Base-by-base conservation (phyloP, 2,797 vertebrate genomes). In the Bovichtus diacanthus region DNA sequence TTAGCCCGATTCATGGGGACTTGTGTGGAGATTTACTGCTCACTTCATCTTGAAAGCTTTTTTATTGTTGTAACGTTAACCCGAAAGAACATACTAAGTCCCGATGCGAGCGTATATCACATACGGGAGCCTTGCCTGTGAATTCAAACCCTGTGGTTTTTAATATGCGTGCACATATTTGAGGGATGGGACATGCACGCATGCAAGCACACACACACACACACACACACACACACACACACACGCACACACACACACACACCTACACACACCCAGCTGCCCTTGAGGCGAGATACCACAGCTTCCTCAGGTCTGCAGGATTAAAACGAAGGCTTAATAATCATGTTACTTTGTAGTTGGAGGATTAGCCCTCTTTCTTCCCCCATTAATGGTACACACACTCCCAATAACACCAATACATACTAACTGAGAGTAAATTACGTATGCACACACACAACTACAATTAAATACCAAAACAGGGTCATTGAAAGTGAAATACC, bases 21-120 rank as follows among this genome's bases (percentile, higher is more conserved):
- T 75, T 77, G 71, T 64, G 83, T 41, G 46, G 74, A 92, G 91
- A 95, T 95, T 94, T 95, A 95, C 85, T 83, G 73, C 89, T 76
- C 71, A 79, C 92, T 85, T 89, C 88, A 86, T 91, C 92, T 91
- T 94, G 90, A 95, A 94, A 95, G 92, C 92, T 93, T 94, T 95
- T 95, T 94, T 94, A 95, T 92, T 92, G 93, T 93, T 91, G 91
- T 90, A 95, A 94, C 88, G 90, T 93, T 94, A 94, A 94, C 92
- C 93, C 81, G 65, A 85, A 93, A 89, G 87, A 92, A 92, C 85
- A 88, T 78, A 81, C 82, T 51, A 80, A 83, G 83, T 90, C 87
- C 82, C 72, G 59, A 66, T 81, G 64, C 58, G 38, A 68, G 82
- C 13, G 47, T 93, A 88, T 89, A 91, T 94, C 89, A 91, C 65